phyloP scores from a whole-genome alignment of 2,888 invertebrate genomes.

The Andricus quercusramuli region DNA sequence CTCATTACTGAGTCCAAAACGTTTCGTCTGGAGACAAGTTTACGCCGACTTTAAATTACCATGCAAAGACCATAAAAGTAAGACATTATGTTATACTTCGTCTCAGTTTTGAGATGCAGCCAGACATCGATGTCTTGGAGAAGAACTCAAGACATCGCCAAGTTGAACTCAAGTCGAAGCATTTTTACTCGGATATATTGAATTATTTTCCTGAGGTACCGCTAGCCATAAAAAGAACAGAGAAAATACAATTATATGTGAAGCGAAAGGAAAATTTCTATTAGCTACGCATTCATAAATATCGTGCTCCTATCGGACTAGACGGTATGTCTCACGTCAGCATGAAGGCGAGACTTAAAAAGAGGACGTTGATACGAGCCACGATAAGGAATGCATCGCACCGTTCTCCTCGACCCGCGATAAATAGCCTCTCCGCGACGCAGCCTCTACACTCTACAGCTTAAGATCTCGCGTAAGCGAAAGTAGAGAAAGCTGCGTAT shows the following conservation, averaged over 20 bases:
- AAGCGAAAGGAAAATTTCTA: constrained; percentile 29
- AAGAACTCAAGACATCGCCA: too few relatives aligned
- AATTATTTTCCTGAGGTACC: background rate
- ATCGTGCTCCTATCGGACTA: background rate
- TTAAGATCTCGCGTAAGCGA: constrained; percentile 76
- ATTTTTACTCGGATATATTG: too few relatives aligned
- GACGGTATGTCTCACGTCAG: background rate
- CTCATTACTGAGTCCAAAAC: too few relatives aligned
- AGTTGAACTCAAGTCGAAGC: too few relatives aligned
- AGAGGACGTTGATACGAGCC: constrained; percentile 22
- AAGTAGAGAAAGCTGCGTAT: constrained; percentile 76
- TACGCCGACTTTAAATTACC: too few relatives aligned
- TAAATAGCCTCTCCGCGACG: constrained; percentile 42
- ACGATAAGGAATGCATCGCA: constrained; percentile 34
- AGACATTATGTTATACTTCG: too few relatives aligned
- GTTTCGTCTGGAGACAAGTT: too few relatives aligned
- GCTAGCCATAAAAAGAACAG: background rate
- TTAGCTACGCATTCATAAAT: background rate
- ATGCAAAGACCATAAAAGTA: too few relatives aligned
- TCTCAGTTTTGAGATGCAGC: too few relatives aligned
- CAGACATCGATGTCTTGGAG: too few relatives aligned
- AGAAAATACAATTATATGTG: background rate
- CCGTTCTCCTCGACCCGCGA: constrained; percentile 42
- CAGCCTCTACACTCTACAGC: constrained; percentile 50
- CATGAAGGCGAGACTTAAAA: constrained; percentile 13